A percentile compares a stretch with the other conserved stretches of the same genome.
Conservation (phyloP, 1,140 invertebrate species). For the Sarcophaga bullata region DNA sequence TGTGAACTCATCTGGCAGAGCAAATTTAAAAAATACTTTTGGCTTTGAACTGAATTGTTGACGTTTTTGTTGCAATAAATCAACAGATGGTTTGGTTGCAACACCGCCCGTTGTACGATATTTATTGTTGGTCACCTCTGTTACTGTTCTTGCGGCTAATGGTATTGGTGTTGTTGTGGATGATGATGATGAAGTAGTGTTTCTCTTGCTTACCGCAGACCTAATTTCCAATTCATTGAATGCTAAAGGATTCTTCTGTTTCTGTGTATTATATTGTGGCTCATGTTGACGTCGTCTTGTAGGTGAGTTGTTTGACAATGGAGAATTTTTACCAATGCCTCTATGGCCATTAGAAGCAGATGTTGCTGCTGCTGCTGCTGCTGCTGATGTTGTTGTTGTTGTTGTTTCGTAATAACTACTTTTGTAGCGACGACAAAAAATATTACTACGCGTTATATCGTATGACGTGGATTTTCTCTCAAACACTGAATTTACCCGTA, state of each 20-base stretch:
- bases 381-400: background rate
- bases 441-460: conserved; percentile 23
- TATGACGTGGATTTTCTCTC: conserved; percentile 21
- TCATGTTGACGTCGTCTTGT: background rate
- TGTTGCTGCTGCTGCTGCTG: background rate
- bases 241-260: background rate
- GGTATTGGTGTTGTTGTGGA: background rate
- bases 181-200: conserved; percentile 20
- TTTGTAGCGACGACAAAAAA: conserved; percentile 31
- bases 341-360: background rate
- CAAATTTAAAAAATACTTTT: conserved; percentile 36
- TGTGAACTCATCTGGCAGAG: conserved; percentile 19
- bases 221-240: conserved; percentile 6
- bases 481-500: background rate
- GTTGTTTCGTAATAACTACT: conserved; percentile 26
- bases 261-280: background rate
- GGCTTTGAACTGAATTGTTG: conserved; percentile 34
- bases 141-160: background rate
- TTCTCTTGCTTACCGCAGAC: background rate
- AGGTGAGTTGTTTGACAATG: background rate
- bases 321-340: background rate
- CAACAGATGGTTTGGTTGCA: conserved; percentile 19
- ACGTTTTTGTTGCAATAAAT: conserved; percentile 36
- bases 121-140: conserved; percentile 19
- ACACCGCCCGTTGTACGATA: background rate